Evolutionary conservation across 2,888 invertebrate genomes (phyloP), one percentile per base, ranked within the genome.

Genomic region (Camptogramma bilineatum): DNA sequence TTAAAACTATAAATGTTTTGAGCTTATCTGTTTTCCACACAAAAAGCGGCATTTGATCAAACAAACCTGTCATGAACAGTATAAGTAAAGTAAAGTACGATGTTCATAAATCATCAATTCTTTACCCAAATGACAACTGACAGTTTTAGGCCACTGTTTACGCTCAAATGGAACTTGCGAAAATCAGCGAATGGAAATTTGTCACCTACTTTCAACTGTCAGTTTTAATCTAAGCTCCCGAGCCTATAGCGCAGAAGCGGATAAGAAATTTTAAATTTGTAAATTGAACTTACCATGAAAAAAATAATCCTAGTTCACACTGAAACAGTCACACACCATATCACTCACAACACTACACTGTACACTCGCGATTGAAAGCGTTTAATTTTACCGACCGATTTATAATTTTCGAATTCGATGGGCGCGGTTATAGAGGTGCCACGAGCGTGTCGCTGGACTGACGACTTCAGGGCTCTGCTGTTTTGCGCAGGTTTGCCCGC

Each of bases 401-500:
- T 71, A 58, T 28, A 56, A 50, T 34, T 72, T 69, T 68, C 71
- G 69, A 67, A 70, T 71, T 72, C 70, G 67, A 73, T 75, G 84
- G 83, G 84, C 80, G 86, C 86, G 88, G 88, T 78, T 84, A 73
- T 73, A 76, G 72, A 80, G 80, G 78, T 84, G 83, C 90, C 87
- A 82, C 87, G 83, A 80, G 81, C 84, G 79, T 81, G 78, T 80
- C 86, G 85, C 80, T 78, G 68, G 77, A 85, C 91, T 89, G 88
- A 79, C 80, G 82, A 84, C 80, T 77, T 86, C 84, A 86, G 86
- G 85, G 78, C 78, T 77, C 77, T 77, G 69, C 71, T 44, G 44
- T 56, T 81, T 83, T 91, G 91, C 91, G 91, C 91, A 92, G 88
- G 88, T 78, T 75, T 85, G 79, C 76, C 82, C 90, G 90, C 90